Evolutionary conservation across 2,888 invertebrate genomes (phyloP), one percentile per base, ranked within the genome.

Genomic region (Andrena praecox): DNA sequence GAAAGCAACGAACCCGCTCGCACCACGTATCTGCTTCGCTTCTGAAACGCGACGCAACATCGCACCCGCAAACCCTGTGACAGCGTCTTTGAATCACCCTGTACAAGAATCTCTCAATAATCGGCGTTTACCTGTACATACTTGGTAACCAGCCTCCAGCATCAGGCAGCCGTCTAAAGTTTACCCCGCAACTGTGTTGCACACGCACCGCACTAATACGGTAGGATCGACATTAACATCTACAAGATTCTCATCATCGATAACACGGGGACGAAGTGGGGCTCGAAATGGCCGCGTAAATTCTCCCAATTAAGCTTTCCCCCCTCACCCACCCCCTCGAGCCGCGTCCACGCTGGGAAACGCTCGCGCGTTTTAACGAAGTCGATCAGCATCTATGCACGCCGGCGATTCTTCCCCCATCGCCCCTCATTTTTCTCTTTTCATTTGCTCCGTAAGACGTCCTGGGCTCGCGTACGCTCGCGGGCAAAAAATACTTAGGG

Each of bases 181-280:
- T 64, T 50, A 31, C 42, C 42, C n/a, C 3, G 12, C 42, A 63
- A 68, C 35, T 8, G 12, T 27, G 31, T 62, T 31, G 35, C 75
- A 20, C 48, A 20, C 31, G 66, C 20, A n/a, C 5, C 2, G 29
- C 7, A 59, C 59, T 42, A 31, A 76, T 63, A 20, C 48, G 54
- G 67, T 76, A 68, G 67, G 67, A 78, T 78, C 62, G 31, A 76
- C 64, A 66, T 42, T 31, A 67, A 78, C 33, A 68, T 75, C 27
- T 33, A 48, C 33, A 33, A 75, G 75, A 78, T 68, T 54, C 27
- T 62, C 24, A 67, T 75, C 12, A 78, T 62, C 62, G 77, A 52
- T 54, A 78, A 62, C 62, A 31, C 24, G 67, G 62, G 16, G 54
- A 75, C n/a, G 31, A 75, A 52, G 54, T 42, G 31, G 27, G 1